Evolutionary conservation across 2,113 vertebrate genomes (phyloP), one percentile per base, ranked within the genome.

Genomic region (Apodemus sylvaticus): DNA sequence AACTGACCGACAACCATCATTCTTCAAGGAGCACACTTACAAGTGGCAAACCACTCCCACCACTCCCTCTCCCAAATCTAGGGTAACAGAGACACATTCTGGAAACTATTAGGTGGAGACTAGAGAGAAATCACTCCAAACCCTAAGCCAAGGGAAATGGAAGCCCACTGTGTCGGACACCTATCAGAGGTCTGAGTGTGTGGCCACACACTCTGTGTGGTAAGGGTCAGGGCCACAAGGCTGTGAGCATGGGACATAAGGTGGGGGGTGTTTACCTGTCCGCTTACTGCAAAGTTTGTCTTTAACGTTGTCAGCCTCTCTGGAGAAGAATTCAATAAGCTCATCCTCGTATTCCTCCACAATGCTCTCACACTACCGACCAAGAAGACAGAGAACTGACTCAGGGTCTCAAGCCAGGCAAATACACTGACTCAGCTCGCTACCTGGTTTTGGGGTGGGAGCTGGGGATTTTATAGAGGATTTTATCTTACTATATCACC

Each of bases 311-410:
- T 99, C 99, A 0, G 98, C 98, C 97, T 99, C 99, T 8, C 99
- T 99, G 53, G 99, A 98, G 2, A 99, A 99, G 87, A 99, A 99
- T 93, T 99, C 99, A 7, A 99, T 99, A 53, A 99, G 98, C 90
- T 99, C 99, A 0, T 99, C 99, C 98, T 99, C 99, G 1, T 99
- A 98, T 42, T 99, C 99, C 97, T 99, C 99, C 0, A 99, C 99
- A 31, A 99, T 99, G 34, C 99, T 99, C 98, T 99, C 99, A 60
- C 99, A 99, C 99, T 99, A 98, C 36, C 87, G 86, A 96, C 17
- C 95, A 94, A 12, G 0, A 45, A 36, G 34, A 96, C 34, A 97
- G 90, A 88, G 0, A 13, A 34, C 42, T 97, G 70, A 97, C 53
- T 93, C 20, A 36, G 22, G 76, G n/a, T 71, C 86, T 19, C 31